These are phyloP conservation scores for Takifugu ocellatus DNA, from an alignment of 2,797 vertebrate genomes.

Conservation along the genomic window DNA sequence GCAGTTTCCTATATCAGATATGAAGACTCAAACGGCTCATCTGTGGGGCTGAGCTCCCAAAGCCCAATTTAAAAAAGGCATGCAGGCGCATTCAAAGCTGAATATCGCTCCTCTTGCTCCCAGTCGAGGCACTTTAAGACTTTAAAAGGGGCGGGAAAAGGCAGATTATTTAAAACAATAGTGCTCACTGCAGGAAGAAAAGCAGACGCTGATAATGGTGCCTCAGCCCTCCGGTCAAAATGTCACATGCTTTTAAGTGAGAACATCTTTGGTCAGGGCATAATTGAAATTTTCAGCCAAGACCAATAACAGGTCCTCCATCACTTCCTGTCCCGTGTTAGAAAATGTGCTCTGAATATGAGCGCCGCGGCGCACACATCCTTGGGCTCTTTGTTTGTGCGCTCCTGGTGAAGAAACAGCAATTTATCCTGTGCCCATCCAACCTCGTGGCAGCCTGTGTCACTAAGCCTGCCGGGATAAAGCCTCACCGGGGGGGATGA, in stretches of 20 bases:
- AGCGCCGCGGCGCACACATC: neutral
- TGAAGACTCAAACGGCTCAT: too few species aligned
- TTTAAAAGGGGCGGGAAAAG: too few species aligned
- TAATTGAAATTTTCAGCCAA: conserved; percentile 7
- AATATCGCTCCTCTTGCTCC: too few species aligned
- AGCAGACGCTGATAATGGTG: too few species aligned
- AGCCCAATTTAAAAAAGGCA: too few species aligned
- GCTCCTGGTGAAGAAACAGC: conserved; percentile 29
- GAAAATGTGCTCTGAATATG: conserved; percentile 2
- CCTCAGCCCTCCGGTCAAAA: too few species aligned
- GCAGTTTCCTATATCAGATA: too few species aligned
- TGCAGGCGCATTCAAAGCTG: too few species aligned
- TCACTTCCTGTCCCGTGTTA: conserved; percentile 5
- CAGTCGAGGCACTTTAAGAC: too few species aligned
- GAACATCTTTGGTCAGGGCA: conserved; percentile 25
- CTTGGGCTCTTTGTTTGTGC: conserved; percentile 22
- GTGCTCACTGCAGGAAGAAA: too few species aligned
- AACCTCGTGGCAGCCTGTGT: conserved; percentile 50
- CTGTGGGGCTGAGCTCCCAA: too few species aligned
- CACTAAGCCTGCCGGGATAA: conserved; percentile 63
- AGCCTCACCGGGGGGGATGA: conserved; percentile 61
- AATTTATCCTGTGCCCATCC: conserved; percentile 42
- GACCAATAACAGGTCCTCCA: conserved; percentile 12
- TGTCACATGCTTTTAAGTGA: neutral
- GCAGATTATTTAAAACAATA: too few species aligned